Conservation (phyloP, 2,797 vertebrate genomes). For the Lophura swinhoii region DNA sequence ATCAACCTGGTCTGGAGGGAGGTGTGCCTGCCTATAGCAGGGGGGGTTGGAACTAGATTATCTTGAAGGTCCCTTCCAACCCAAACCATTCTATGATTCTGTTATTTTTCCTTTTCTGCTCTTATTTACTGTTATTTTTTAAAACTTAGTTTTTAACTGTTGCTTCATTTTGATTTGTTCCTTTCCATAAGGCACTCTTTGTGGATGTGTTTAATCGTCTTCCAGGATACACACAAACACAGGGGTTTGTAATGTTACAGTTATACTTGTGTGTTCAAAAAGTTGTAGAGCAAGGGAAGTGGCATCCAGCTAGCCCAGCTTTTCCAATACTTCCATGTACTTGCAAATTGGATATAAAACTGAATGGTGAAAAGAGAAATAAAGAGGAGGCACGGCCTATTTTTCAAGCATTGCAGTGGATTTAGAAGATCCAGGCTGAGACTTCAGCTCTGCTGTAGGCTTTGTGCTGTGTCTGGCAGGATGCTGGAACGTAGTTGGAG, state of each 20-base stretch:
- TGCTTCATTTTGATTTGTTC: background rate
- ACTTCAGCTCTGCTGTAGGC: background rate
- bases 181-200: background rate
- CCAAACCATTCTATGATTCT: too few relatives aligned
- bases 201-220: background rate
- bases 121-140: background rate
- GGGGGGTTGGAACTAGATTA: too few relatives aligned
- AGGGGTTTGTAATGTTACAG: background rate
- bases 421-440: background rate
- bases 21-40: too few relatives aligned
- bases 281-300: background rate
- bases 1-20: too few relatives aligned
- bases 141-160: background rate
- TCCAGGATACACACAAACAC: background rate
- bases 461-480: background rate
- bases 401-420: background rate
- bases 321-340: constrained; percentile 5
- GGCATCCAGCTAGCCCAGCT: background rate
- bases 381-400: background rate
- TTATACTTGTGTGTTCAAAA: background rate
- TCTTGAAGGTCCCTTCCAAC: too few relatives aligned
- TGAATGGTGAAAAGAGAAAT: background rate
- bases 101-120: too few relatives aligned
- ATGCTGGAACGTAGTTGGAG: background rate
- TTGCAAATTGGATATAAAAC: background rate